Percentiles rank a stretch among this genome's conserved stretches.
phyloP scores from a whole-genome alignment of 2,888 invertebrate genomes.

The Lamellibrachia columna region DNA sequence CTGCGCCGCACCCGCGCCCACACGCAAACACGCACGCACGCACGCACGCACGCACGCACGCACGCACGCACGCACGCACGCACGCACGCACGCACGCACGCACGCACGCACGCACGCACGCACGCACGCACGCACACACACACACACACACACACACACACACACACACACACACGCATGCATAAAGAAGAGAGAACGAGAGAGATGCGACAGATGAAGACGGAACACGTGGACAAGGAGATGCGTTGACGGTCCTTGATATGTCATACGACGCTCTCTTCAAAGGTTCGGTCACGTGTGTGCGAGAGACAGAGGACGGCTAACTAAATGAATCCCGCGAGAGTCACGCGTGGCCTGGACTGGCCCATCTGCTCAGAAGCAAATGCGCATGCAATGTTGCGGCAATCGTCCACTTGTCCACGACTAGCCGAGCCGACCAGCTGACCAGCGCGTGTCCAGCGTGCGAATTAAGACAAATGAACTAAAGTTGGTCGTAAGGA shows the following conservation, averaged over 20 bases:
- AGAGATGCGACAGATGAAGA: neutral
- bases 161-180: too few relatives aligned
- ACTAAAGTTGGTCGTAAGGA: neutral
- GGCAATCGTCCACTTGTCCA: neutral
- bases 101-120: too few relatives aligned
- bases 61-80: too few relatives aligned
- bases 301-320: neutral
- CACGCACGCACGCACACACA: too few relatives aligned
- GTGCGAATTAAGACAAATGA: neutral
- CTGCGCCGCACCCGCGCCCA: too few relatives aligned
- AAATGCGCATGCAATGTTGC: neutral
- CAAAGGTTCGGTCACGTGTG: neutral
- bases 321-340: neutral
- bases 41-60: too few relatives aligned
- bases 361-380: too few relatives aligned
- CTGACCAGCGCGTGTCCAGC: neutral
- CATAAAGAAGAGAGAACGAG: too few relatives aligned
- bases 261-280: neutral
- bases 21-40: too few relatives aligned
- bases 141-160: too few relatives aligned
- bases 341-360: neutral
- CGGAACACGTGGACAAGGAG: neutral
- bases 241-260: neutral
- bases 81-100: too few relatives aligned
- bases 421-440: neutral